Evolutionary conservation across 2,888 invertebrate genomes (phyloP), one percentile per base, ranked within the genome.

Genomic region (Lycaena phlaeas): DNA sequence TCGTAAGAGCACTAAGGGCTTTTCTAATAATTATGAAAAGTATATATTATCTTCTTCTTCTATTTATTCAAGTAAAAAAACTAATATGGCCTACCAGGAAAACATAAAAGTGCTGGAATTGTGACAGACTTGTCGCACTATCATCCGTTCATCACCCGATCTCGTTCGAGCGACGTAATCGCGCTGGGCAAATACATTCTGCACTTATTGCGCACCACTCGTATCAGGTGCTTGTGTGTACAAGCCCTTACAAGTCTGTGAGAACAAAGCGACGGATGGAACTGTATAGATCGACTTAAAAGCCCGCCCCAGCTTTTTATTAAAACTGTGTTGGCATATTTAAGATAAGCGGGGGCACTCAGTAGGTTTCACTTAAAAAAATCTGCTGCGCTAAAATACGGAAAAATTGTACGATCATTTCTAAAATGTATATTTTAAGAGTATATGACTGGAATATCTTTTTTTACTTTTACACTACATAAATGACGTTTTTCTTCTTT

Each of bases 171-270:
- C 55, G 56, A 58, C 62, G 71, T 78, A 76, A 79, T 79, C 76
- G 76, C 60, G 63, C 64, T 64, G 59, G 59, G 79, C 71, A 81
- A 81, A 81, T 81, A 81, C 73, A 69, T 68, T 73, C 67, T 71
- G 77, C 81, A 70, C 81, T 79, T 73, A 73, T 68, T 67, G 69
- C 63, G 67, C 58, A 54, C 66, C 68, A 64, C 76, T 77, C 63
- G 68, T 64, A 66, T 66, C 73, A 71, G 71, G 73, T 73, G 67
- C 57, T 57, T 71, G 69, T 75, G 66, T 77, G 63, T 65, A 58
- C 64, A 68, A 57, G 61, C 64, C 63, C 74, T 74, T 63, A 51
- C 42, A 46, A 48, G 51, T 46, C 61, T 56, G 56, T 52, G 65
- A 42, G 60, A 75, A 77, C 75, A 77, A 73, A 73, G 71, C 65